Evolutionary conservation across 1,140 invertebrate species (phyloP).

Genomic region (Rhizoglyphus robini): DNA sequence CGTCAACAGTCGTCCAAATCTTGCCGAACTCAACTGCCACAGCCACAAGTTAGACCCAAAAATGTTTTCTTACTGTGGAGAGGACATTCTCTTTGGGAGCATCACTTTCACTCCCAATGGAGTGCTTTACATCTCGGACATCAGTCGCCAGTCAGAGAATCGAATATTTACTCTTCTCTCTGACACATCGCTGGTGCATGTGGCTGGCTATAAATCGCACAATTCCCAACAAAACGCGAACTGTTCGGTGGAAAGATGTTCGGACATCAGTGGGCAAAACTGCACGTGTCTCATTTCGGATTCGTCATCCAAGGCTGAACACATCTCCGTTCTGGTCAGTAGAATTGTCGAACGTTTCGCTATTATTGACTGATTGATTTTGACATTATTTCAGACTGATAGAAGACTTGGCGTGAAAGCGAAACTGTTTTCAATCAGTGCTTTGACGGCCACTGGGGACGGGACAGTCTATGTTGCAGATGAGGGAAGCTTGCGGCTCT

Average conservation of each 20-base stretch:
- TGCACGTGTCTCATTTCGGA: slow-evolving; percentile 22
- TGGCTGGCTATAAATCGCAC: slow-evolving; percentile 53
- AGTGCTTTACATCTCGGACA: slow-evolving; percentile 86
- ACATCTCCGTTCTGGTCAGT: not conserved
- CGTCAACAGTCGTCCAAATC: slow-evolving; percentile 70
- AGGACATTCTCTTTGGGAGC: slow-evolving; percentile 14
- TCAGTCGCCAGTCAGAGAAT: slow-evolving; percentile 87
- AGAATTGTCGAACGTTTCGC: not conserved
- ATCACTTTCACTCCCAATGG: slow-evolving; percentile 83
- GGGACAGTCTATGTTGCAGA: slow-evolving; percentile 86
- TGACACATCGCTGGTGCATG: slow-evolving; percentile 65
- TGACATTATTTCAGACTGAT: too few relatives aligned
- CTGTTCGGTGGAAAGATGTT: slow-evolving; percentile 22
- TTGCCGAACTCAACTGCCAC: slow-evolving; percentile 79
- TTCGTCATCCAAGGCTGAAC: slow-evolving; percentile 12
- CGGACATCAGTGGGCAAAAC: slow-evolving; percentile 22
- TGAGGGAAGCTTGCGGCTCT: slow-evolving; percentile 65
- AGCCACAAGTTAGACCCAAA: slow-evolving; percentile 68
- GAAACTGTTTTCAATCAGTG: slow-evolving; percentile 85
- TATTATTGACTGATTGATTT: not conserved
- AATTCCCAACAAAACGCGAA: not conserved
- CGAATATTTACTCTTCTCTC: slow-evolving; percentile 71
- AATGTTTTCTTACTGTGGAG: slow-evolving; percentile 84
- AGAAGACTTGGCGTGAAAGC: slow-evolving; percentile 25
- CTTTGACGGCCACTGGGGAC: slow-evolving; percentile 81